These are phyloP conservation scores for Pseudopleuronectes americanus DNA, from an alignment of 2,797 vertebrate species.

Conservation along the genomic window DNA sequence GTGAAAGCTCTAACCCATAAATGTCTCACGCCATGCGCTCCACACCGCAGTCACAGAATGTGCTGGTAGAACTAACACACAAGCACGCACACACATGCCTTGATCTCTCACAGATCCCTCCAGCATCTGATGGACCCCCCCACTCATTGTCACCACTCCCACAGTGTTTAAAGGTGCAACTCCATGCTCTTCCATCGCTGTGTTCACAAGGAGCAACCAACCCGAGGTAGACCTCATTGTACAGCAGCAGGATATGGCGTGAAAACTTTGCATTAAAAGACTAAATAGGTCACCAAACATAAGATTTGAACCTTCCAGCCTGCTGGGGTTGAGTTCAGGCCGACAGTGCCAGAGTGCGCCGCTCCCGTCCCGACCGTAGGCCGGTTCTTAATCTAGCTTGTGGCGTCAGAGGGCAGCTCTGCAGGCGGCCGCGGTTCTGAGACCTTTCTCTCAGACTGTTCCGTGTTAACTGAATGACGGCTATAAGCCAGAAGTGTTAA, in stretches of 20 bases:
- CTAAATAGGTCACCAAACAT: slow-evolving; percentile 59
- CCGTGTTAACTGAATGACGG: slow-evolving; percentile 37
- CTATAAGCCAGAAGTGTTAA: slow-evolving; percentile 59
- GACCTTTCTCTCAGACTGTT: slow-evolving; percentile 49
- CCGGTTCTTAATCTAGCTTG: slow-evolving; percentile 35
- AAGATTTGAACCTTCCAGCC: slow-evolving; percentile 65
- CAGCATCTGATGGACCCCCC: slow-evolving; percentile 73
- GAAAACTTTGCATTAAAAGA: slow-evolving; percentile 34
- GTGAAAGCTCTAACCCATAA: slow-evolving; percentile 78
- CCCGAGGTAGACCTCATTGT: slow-evolving; percentile 37
- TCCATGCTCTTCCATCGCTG: slow-evolving; percentile 68
- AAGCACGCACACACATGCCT: slow-evolving; percentile 73
- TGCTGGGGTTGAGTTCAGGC: slow-evolving; percentile 68
- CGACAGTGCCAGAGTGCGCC: slow-evolving; percentile 53
- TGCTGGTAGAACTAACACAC: slow-evolving; percentile 78
- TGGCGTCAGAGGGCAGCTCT: slow-evolving; percentile 40
- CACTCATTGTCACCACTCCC: slow-evolving; percentile 75
- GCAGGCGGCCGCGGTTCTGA: slow-evolving; percentile 49
- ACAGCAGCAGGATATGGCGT: slow-evolving; percentile 39
- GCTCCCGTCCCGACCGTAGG: slow-evolving; percentile 40
- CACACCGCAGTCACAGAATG: slow-evolving; percentile 74
- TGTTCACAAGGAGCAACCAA: slow-evolving; percentile 64
- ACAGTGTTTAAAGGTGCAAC: slow-evolving; percentile 74
- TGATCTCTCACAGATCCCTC: slow-evolving; percentile 71
- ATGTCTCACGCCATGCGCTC: slow-evolving; percentile 78